Percentiles rank a stretch among this genome's conserved stretches.
Evolutionary conservation across 2,888 invertebrate genomes (phyloP).

Genomic region (Lepidochrysops patricia): DNA sequence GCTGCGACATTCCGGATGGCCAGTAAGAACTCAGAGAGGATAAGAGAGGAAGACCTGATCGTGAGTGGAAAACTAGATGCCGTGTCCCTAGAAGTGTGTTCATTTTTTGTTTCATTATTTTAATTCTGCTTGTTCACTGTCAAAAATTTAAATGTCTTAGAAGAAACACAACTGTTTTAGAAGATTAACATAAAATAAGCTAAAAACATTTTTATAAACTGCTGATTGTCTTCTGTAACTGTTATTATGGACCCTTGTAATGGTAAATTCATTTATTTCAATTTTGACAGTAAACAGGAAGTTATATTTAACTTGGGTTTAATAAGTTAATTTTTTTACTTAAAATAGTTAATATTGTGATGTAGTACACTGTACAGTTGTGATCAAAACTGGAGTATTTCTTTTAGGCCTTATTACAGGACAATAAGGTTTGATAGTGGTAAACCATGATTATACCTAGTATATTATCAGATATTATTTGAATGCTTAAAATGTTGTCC

Average conservation of each 20-base stretch:
- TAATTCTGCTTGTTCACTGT: constrained; percentile 27
- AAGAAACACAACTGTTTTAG: no score
- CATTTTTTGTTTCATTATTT: constrained; percentile 50
- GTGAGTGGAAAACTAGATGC: constrained; percentile 73
- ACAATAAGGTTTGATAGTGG: no score
- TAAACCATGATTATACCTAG: no score
- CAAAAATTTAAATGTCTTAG: neutral
- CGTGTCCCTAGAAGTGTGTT: constrained; percentile 68
- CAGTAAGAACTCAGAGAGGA: constrained; percentile 77
- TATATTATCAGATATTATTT: neutral
- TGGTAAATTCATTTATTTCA: neutral
- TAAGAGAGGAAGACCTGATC: constrained; percentile 79
- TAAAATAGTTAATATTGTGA: neutral
- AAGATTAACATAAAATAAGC: no score
- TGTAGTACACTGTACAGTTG: no score
- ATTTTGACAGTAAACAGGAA: neutral
- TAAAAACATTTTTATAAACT: no score
- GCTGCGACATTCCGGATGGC: constrained; percentile 76
- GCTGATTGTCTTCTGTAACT: no score
- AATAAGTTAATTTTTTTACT: neutral
- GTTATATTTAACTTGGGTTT: neutral
- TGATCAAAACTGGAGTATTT: no score
- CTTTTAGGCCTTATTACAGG: no score
- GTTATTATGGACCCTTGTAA: no score
- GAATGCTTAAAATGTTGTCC: neutral